Evolutionary conservation across 2,888 invertebrate genomes (phyloP).

Genomic region (Lasioglossum leucozonium): DNA sequence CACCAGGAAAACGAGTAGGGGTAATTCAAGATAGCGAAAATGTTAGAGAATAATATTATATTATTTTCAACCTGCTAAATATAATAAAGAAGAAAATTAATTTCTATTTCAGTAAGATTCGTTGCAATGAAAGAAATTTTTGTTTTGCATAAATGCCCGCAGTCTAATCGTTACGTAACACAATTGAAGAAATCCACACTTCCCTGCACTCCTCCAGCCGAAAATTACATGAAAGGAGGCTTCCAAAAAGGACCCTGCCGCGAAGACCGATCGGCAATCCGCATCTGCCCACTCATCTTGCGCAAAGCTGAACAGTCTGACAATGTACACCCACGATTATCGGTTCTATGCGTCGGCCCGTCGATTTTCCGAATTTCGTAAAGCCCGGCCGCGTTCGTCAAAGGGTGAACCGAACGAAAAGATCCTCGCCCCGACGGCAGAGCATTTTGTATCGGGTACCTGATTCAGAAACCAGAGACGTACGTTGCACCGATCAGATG

Average conservation of each 20-base stretch:
- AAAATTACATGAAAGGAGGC: conserved; percentile 45
- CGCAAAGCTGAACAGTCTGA: conserved; percentile 33
- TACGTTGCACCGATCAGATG: conserved; percentile 48
- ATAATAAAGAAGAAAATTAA: no score
- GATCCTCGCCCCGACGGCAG: not conserved
- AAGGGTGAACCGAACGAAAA: conserved; percentile 10
- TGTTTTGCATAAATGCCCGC: no score
- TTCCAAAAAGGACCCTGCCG: conserved; percentile 14
- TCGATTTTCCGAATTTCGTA: conserved; percentile 2
- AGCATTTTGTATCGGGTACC: conserved; percentile 16
- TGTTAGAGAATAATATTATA: no score
- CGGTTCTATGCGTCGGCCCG: not conserved
- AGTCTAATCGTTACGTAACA: no score
- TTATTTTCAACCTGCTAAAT: no score
- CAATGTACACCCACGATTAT: conserved; percentile 27
- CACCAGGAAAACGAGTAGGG: no score
- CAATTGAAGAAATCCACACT: not conserved
- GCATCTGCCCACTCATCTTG: conserved; percentile 57
- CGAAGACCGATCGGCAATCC: conserved; percentile 41
- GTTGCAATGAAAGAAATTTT: no score
- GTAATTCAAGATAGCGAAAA: no score
- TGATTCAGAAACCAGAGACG: conserved; percentile 6
- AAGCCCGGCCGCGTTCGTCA: not conserved
- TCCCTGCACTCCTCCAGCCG: not conserved
- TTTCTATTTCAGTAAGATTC: no score